A percentile compares a stretch with the other conserved stretches of the same genome.
Evolutionary conservation across 2,113 vertebrate genomes (phyloP).

Genomic region (Deroptyus accipitrinus): DNA sequence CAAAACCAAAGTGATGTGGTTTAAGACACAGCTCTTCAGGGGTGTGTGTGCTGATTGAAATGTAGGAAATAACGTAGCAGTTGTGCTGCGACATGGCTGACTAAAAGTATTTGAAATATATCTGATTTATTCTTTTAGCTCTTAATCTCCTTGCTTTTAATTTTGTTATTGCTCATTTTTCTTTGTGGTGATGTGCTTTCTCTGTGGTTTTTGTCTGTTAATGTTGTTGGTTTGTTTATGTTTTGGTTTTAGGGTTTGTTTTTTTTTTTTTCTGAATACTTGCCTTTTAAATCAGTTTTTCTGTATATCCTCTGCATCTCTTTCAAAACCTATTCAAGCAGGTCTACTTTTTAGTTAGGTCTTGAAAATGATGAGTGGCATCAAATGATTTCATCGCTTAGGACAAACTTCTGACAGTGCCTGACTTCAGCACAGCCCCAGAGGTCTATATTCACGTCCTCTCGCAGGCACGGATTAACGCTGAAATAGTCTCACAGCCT

Average conservation of each 20-base stretch:
- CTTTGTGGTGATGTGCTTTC: not conserved
- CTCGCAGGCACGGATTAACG: constrained; percentile 5
- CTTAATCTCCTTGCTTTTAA: not conserved
- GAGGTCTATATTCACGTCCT: not conserved
- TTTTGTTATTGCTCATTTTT: not conserved
- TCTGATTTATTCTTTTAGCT: not conserved
- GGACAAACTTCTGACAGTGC: not conserved
- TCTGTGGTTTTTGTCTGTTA: not conserved
- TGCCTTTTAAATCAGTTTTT: not conserved
- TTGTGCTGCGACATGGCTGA: not conserved
- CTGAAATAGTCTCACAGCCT: not conserved
- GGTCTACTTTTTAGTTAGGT: not conserved
- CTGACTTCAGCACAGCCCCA: not conserved
- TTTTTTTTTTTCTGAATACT: not conserved
- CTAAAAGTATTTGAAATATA: not conserved
- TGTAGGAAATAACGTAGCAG: not conserved
- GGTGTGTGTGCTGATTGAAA: not conserved
- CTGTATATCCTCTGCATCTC: not conserved
- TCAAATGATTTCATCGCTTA: not conserved
- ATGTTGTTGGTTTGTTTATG: not conserved
- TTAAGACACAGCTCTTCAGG: not conserved
- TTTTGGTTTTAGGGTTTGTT: not conserved
- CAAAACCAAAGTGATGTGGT: not conserved
- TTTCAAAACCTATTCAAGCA: not conserved
- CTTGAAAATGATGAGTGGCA: not conserved